A percentile compares a stretch with the other conserved stretches of the same genome.
Evolutionary conservation across 1,140 invertebrate species (phyloP).

Genomic region (Drosophila aff.): DNA sequence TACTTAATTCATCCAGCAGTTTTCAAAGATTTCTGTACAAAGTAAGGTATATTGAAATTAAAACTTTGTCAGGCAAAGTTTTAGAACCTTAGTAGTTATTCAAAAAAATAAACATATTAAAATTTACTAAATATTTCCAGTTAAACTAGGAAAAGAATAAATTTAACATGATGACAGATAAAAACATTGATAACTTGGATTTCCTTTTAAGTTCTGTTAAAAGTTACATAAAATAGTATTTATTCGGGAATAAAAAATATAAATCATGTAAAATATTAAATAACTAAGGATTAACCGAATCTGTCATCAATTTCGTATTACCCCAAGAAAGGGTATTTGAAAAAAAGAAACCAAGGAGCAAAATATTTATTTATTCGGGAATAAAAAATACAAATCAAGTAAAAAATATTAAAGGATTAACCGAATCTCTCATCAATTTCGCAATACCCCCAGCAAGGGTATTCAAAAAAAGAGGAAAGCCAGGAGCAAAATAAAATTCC

Average conservation of each 20-base stretch:
- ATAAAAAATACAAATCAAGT: background rate
- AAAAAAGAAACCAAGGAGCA: too few species aligned
- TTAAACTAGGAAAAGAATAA: background rate
- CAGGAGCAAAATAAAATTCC: slow-evolving; percentile 49
- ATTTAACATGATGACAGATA: background rate
- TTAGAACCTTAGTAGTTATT: too few species aligned
- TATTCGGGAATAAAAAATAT: too few species aligned
- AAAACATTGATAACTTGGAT: background rate
- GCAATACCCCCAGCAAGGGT: background rate
- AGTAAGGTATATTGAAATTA: too few species aligned
- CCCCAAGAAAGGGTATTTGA: too few species aligned
- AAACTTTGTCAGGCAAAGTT: too few species aligned
- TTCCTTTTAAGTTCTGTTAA: background rate
- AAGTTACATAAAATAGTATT: background rate
- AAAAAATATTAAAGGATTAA: background rate
- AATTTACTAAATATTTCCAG: background rate
- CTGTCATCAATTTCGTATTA: too few species aligned
- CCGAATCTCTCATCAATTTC: background rate
- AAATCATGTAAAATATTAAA: too few species aligned
- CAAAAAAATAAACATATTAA: too few species aligned
- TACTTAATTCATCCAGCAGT: too few species aligned
- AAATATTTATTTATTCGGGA: background rate
- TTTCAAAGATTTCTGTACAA: too few species aligned
- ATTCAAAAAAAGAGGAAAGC: background rate
- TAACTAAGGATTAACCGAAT: too few species aligned